Base-by-base conservation (phyloP, 92 coral and sea anemone species). In the Parazoanthus atlanticus region DNA sequence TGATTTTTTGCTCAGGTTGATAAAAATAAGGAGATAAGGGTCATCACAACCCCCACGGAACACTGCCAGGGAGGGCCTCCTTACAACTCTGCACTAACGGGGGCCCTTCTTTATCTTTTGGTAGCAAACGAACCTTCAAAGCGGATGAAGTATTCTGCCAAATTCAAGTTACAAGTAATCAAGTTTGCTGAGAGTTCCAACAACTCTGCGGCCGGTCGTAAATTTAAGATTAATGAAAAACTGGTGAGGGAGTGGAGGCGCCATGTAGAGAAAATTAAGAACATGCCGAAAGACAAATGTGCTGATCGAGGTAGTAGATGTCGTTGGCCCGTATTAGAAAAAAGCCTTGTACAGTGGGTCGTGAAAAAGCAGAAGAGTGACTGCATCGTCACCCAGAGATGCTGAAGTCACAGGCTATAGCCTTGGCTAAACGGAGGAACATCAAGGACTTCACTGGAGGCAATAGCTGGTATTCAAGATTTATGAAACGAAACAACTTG, bases 291-390 rank as follows among this genome's bases (percentile, higher is more conserved):
- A 25, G 36, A 17, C 38, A 76, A 74, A 76, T 43, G 89, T 74
- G 89, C 83, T 9, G 54, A 75, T 86, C 89, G 85, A 36, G 89
- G 89, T 26, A 13, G 19, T 33, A 86, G 76, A 30, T 86, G 89
- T 38, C 84, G 76, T 6, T 76, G 89, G 89, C 89, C 89, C 52
- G 76, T 6, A 32, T 33, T 86, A 19, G 89, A 86, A 65, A 74
- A 76, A 58, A 29, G 41, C 36, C 72, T 86, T 32, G 3, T 32
- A 16, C 25, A 76, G 30, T 86, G 89, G 89, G 74, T 77, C 8
- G 8, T 19, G 0, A 25, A 8, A 33, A 32, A 75, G 26, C 40
- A 41, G 43, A 75, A 75, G 79, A 32, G 9, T 32, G 79, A 40
- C n/a, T 61, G 69, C 28, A 25, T 61, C 28, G 5, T 61, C n/a